Conservation (phyloP, 2,888 invertebrate species). For the Troglohyphantes excavatus region DNA sequence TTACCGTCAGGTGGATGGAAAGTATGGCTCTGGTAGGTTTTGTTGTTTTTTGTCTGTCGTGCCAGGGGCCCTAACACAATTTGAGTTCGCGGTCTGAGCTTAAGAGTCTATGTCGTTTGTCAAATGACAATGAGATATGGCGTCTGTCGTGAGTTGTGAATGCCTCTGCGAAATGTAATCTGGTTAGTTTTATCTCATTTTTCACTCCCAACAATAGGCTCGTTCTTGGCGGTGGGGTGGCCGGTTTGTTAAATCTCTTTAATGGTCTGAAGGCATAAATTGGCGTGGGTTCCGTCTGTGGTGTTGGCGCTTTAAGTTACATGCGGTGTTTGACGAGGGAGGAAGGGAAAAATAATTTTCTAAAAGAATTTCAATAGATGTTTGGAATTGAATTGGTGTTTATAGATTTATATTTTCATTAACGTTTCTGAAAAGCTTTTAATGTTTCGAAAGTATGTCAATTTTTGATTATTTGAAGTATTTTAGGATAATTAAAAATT, state of each 20-base stretch:
- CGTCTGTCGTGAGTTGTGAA: not conserved
- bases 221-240: not conserved
- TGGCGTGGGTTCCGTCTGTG: too few relatives aligned
- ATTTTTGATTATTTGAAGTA: too few relatives aligned
- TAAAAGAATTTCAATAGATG: too few relatives aligned
- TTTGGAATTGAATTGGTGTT: too few relatives aligned
- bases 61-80: conserved; percentile 6
- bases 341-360: too few relatives aligned
- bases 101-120: conserved; percentile 13
- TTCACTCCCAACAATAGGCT: not conserved
- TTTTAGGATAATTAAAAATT: too few relatives aligned
- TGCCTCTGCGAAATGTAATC: not conserved
- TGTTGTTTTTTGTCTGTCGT: not conserved
- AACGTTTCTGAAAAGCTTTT: too few relatives aligned
- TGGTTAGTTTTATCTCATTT: conserved; percentile 9
- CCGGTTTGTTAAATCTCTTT: not conserved
- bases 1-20: conserved; percentile 51
- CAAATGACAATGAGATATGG: conserved; percentile 17
- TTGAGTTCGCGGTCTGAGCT: not conserved
- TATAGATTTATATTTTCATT: too few relatives aligned
- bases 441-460: too few relatives aligned
- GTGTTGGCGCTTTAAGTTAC: too few relatives aligned
- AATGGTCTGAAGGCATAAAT: too few relatives aligned
- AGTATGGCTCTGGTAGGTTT: conserved; percentile 10
- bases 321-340: too few relatives aligned